Evolutionary conservation across 2,797 vertebrate genomes (phyloP), one percentile per base, ranked within the genome.

Genomic region (Gymnoscopelus microlampas): DNA sequence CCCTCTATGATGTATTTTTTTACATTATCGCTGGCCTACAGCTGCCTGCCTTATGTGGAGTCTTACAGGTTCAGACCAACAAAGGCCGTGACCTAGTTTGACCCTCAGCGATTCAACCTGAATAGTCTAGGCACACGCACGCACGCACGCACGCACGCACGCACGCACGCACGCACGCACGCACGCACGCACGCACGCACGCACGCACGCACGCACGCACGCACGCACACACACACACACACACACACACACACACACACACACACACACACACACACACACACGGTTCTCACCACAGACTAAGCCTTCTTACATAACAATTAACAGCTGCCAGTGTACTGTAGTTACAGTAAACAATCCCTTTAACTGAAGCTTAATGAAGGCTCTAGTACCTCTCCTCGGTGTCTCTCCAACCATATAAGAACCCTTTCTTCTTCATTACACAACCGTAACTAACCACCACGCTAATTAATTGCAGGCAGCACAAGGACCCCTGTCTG

Each of bases 301-400:
- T 63, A 75, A 82, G 78, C 80, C 80, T 84, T 82, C 76, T 15
- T 72, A 79, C 83, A 83, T 70, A 75, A 78, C 87, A 90, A 91
- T 91, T 91, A 93, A 86, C 89, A 91, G 82, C 87, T 86, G 80
- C 75, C 85, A 78, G 77, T 80, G 80, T 66, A 67, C 79, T 77
- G 81, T 44, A 44, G 39, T 8, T 44, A 44, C 39, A 44, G 39
- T 44, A 44, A 44, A 85, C 81, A 87, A 83, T 86, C 86, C 78
- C 81, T 84, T 88, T 78, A 89, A 89, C 81, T 71, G 69, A 76
- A 72, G 79, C 82, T 78, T 81, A 80, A 89, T 87, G 76, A 90
- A 87, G 82, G 75, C 79, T 67, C 74, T 78, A 14, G 65, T 83
- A 90, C 84, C 85, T 88, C 85, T 88, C 86, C 84, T 81, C 81